phyloP scores from a whole-genome alignment of 1,140 invertebrate species.

The Drosophila oshimai region DNA sequence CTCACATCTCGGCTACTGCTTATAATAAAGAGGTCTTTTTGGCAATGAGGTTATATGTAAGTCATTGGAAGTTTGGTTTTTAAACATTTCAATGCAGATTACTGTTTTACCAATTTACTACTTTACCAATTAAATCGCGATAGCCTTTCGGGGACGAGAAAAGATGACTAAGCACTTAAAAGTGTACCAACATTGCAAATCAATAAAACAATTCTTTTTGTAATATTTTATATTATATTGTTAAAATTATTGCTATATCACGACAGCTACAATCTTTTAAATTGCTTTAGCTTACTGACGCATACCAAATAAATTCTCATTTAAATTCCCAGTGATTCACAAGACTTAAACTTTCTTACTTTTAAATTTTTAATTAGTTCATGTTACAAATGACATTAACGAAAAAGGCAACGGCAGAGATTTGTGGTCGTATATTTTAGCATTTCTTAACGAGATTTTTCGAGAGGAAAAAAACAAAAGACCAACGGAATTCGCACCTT shows the following conservation, averaged over 20 bases:
- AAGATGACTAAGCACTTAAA: too few species aligned
- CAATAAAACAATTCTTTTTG: too few species aligned
- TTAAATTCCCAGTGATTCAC: not conserved
- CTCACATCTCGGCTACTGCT: not conserved
- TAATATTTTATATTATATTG: too few species aligned
- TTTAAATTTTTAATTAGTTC: constrained; percentile 77
- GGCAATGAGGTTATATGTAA: not conserved
- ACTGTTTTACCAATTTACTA: too few species aligned
- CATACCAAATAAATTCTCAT: not conserved
- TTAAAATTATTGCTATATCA: too few species aligned
- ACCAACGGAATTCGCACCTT: constrained; percentile 68
- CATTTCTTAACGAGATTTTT: constrained; percentile 75
- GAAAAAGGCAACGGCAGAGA: constrained; percentile 51
- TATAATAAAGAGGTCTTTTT: not conserved
- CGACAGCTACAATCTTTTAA: not conserved
- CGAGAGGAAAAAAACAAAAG: constrained; percentile 37
- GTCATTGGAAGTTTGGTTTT: too few species aligned
- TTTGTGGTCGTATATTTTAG: constrained; percentile 77
- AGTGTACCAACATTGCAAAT: too few species aligned
- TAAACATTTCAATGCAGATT: too few species aligned
- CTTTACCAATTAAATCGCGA: too few species aligned
- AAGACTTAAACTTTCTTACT: constrained; percentile 10
- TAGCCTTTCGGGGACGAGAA: too few species aligned
- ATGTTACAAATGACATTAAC: constrained; percentile 74
- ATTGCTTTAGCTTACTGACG: not conserved